Percentiles rank a stretch among this genome's conserved stretches.
These are phyloP conservation scores for Antheraea assamensis DNA, from an alignment of 2,888 invertebrate genomes.

Conservation along the genomic window DNA sequence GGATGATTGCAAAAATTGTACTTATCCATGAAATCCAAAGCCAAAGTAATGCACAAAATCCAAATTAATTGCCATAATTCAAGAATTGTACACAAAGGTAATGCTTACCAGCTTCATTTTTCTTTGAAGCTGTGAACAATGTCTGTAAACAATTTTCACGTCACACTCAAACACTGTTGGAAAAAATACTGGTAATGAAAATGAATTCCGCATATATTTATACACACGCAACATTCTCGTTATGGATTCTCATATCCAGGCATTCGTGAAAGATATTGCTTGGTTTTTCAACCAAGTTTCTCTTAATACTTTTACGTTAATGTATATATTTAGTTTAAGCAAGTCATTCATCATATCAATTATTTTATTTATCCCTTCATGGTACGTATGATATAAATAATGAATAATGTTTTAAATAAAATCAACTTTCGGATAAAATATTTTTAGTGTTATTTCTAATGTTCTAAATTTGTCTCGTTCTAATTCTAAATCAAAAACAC, in stretches of 20 bases:
- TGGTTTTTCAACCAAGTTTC: slow-evolving; percentile 61
- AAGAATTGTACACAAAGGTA: slow-evolving; percentile 48
- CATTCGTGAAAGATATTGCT: slow-evolving; percentile 78
- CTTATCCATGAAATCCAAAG: slow-evolving; percentile 50
- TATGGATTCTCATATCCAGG: slow-evolving; percentile 60
- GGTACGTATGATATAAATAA: too few relatives aligned
- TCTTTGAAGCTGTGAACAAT: slow-evolving; percentile 62
- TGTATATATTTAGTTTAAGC: neutral
- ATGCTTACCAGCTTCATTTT: slow-evolving; percentile 79
- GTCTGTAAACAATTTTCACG: slow-evolving; percentile 56
- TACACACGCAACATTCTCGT: slow-evolving; percentile 63
- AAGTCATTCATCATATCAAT: neutral
- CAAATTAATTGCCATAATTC: neutral
- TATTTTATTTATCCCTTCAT: neutral
- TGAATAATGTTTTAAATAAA: too few relatives aligned
- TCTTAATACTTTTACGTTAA: slow-evolving; percentile 41
- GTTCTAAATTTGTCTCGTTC: too few relatives aligned
- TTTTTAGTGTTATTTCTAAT: too few relatives aligned
- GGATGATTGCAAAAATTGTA: slow-evolving; percentile 30
- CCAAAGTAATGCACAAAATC: slow-evolving; percentile 26
- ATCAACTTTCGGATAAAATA: too few relatives aligned
- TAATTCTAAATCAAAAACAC: too few relatives aligned
- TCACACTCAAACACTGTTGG: slow-evolving; percentile 68
- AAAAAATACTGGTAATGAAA: slow-evolving; percentile 79
- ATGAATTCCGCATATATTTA: slow-evolving; percentile 81